Conservation (phyloP, 2,113 vertebrate genomes). For the Tor tambroides region DNA sequence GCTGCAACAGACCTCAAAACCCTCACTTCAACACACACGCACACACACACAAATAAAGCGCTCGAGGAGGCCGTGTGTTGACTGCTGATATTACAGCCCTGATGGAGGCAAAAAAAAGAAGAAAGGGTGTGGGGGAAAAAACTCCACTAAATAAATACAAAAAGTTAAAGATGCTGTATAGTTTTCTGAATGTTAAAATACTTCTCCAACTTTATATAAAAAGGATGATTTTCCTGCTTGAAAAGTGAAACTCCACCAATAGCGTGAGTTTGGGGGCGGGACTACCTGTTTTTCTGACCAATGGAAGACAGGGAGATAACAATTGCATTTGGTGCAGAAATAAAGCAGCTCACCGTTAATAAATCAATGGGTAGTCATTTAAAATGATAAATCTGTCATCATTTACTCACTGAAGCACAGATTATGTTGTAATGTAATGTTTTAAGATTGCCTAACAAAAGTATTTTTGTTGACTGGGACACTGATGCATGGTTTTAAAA, state of each 20-base stretch:
- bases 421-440: too few relatives aligned
- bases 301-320: not conserved
- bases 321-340: not conserved
- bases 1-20: conserved; percentile 36
- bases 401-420: not conserved
- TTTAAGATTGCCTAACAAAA: not conserved
- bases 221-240: not conserved
- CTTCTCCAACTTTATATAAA: not conserved
- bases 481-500: not conserved
- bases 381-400: not conserved
- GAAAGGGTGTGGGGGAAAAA: not conserved
- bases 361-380: not conserved
- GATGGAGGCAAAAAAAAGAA: not conserved
- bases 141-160: too few relatives aligned
- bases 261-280: not conserved
- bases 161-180: not conserved
- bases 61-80: not conserved
- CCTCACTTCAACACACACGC: not conserved
- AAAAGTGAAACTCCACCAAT: not conserved
- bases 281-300: not conserved
- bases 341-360: not conserved
- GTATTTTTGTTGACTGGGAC: not conserved
- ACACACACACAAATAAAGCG: not conserved
- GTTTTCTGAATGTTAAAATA: not conserved
- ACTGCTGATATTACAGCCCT: conserved; percentile 30